Percentiles rank a stretch among this genome's conserved stretches.
Evolutionary conservation across 2,888 invertebrate species (phyloP).

Genomic region (Apamea anceps): DNA sequence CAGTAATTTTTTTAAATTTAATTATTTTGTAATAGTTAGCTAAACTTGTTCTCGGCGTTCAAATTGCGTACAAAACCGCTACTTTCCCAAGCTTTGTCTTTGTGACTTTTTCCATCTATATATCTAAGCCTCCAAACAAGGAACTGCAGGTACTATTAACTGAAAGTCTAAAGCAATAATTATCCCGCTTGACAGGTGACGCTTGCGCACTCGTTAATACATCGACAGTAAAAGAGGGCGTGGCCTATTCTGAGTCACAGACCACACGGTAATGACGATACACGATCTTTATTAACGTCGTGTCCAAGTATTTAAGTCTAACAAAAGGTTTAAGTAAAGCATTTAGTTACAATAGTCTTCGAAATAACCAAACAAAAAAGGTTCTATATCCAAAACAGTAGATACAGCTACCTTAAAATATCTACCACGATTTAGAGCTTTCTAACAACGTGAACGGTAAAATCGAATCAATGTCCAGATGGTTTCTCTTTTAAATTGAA

Average conservation of each 20-base stretch:
- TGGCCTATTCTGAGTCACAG: conserved; percentile 11
- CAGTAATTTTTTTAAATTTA: not conserved
- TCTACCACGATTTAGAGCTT: conserved; percentile 62
- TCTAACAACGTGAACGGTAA: conserved; percentile 59
- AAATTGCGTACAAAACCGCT: not conserved
- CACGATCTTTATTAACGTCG: conserved; percentile 46
- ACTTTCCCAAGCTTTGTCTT: not conserved
- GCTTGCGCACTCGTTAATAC: not conserved
- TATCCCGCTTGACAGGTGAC: conserved; percentile 16
- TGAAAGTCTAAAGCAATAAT: conserved; percentile 5
- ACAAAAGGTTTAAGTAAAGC: conserved; percentile 50
- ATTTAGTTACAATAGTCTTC: conserved; percentile 44
- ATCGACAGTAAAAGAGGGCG: conserved; percentile 20
- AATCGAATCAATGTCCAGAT: conserved; percentile 58
- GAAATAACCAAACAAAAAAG: conserved; percentile 52
- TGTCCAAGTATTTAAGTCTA: conserved; percentile 35
- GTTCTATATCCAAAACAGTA: conserved; percentile 51
- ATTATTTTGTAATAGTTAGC: not conserved
- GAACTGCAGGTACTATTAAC: not conserved
- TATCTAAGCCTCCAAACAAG: not conserved
- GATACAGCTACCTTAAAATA: conserved; percentile 54
- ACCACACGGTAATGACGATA: conserved; percentile 33
- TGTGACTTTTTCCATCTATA: not conserved
- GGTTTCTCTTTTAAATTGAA: conserved; percentile 65
- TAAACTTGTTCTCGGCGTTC: not conserved